These are phyloP conservation scores for Trichopoda pennipes DNA, from an alignment of 2,888 invertebrate genomes.

Conservation along the genomic window DNA sequence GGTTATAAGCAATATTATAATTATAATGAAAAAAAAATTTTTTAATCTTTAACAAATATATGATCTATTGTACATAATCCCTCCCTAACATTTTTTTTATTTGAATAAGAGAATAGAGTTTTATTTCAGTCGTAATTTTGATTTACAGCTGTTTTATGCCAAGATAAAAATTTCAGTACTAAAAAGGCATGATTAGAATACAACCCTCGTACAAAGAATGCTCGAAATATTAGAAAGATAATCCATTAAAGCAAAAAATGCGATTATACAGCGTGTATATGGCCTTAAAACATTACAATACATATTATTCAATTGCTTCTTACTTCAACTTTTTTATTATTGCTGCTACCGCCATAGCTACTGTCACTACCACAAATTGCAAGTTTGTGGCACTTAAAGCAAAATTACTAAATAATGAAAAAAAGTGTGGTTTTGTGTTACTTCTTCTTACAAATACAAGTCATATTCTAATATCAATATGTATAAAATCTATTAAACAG, in stretches of 20 bases:
- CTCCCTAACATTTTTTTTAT: too few relatives aligned
- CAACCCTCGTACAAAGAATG: constrained; percentile 26
- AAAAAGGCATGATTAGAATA: not conserved
- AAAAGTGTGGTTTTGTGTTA: constrained; percentile 45
- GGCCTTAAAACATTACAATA: constrained; percentile 43
- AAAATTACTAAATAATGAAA: constrained; percentile 2
- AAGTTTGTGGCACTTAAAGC: constrained; percentile 56
- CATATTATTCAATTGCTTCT: constrained; percentile 54
- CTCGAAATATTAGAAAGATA: constrained; percentile 20
- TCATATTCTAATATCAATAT: constrained; percentile 56
- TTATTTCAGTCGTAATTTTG: too few relatives aligned
- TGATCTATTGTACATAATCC: too few relatives aligned
- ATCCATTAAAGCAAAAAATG: constrained; percentile 25
- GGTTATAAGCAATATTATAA: too few relatives aligned
- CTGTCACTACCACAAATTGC: constrained; percentile 59
- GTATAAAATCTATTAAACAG: constrained; percentile 58
- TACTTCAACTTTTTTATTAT: constrained; percentile 29
- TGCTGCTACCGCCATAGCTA: constrained; percentile 36
- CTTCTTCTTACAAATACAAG: constrained; percentile 29
- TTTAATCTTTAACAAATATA: too few relatives aligned
- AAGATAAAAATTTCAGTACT: too few relatives aligned
- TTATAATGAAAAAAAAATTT: too few relatives aligned
- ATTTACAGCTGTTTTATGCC: too few relatives aligned
- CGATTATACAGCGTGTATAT: constrained; percentile 14
- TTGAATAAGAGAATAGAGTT: too few relatives aligned